Evolutionary conservation across 2,797 vertebrate genomes (phyloP).

Genomic region (Eutrigla gurnardus): DNA sequence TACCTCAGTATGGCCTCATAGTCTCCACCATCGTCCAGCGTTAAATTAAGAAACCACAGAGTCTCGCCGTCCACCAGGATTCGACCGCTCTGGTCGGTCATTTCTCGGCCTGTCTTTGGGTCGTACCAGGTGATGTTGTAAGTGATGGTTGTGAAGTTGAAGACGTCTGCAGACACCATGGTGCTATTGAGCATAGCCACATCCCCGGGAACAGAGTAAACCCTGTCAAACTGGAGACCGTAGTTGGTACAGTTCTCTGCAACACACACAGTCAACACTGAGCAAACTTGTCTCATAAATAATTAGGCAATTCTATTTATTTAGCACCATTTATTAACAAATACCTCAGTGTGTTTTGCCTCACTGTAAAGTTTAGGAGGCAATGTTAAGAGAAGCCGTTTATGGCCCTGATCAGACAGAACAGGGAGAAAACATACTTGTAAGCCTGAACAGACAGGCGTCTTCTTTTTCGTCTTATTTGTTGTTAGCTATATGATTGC

Average conservation of each 20-base stretch:
- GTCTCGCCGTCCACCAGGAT: slow-evolving; percentile 49
- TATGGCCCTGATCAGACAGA: too few species aligned
- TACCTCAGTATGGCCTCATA: slow-evolving; percentile 78
- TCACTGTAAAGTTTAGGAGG: neutral
- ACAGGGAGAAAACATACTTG: too few species aligned
- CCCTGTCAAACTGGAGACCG: slow-evolving; percentile 38
- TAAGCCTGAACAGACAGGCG: too few species aligned
- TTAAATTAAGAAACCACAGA: slow-evolving; percentile 73
- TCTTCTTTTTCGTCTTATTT: too few species aligned
- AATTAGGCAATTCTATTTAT: neutral
- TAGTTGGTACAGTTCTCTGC: slow-evolving; percentile 72
- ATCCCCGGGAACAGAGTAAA: slow-evolving; percentile 74
- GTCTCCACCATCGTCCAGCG: slow-evolving; percentile 55
- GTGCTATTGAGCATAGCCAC: slow-evolving; percentile 74
- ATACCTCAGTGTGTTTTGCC: neutral
- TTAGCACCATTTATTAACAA: neutral
- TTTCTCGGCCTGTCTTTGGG: slow-evolving; percentile 30
- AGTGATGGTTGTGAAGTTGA: slow-evolving; percentile 45
- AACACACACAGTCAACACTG: neutral
- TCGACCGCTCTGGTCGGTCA: slow-evolving; percentile 41
- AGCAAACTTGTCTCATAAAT: neutral
- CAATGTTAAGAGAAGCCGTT: neutral
- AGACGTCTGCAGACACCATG: slow-evolving; percentile 42
- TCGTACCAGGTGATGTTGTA: slow-evolving; percentile 78
- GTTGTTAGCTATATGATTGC: too few species aligned